phyloP scores from a whole-genome alignment of 2,888 invertebrate species.

The Cordylochernes scorpioides region DNA sequence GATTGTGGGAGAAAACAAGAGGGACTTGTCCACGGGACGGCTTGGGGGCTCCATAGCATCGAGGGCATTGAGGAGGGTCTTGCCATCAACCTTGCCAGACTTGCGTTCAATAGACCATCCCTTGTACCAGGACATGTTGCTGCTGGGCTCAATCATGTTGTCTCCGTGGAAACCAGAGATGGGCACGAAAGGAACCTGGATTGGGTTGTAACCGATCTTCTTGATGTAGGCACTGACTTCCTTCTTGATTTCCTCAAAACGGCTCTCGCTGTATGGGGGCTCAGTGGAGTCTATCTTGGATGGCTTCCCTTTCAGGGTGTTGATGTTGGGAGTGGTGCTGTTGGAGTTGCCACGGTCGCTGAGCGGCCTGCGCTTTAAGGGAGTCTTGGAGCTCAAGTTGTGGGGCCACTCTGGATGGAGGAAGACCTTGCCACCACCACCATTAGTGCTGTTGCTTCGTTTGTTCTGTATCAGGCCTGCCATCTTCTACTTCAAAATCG shows the following conservation, averaged over 20 bases:
- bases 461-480: too few species aligned
- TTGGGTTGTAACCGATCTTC: constrained; percentile 98
- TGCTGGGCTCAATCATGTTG: constrained; percentile 90
- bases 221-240: constrained; percentile 95
- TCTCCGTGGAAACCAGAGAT: constrained; percentile 99
- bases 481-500: too few species aligned
- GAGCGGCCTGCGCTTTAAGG: too few species aligned
- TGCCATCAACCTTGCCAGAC: constrained; percentile 75
- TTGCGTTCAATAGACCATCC: constrained; percentile 88
- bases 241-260: constrained; percentile 97
- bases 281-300: constrained; percentile 99
- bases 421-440: too few species aligned
- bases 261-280: constrained; percentile 68
- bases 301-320: too few species aligned
- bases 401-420: too few species aligned
- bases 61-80: constrained; percentile 83
- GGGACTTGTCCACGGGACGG: constrained; percentile 86
- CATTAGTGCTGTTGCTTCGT: too few species aligned
- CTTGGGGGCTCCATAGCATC: constrained; percentile 84
- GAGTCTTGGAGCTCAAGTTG: too few species aligned
- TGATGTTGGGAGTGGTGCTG: too few species aligned
- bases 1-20: constrained; percentile 92
- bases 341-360: too few species aligned
- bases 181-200: constrained; percentile 87
- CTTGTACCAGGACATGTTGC: constrained; percentile 86